phyloP scores from a whole-genome alignment of 1,140 invertebrate genomes.

The Rhynchophorus ferrugineus region DNA sequence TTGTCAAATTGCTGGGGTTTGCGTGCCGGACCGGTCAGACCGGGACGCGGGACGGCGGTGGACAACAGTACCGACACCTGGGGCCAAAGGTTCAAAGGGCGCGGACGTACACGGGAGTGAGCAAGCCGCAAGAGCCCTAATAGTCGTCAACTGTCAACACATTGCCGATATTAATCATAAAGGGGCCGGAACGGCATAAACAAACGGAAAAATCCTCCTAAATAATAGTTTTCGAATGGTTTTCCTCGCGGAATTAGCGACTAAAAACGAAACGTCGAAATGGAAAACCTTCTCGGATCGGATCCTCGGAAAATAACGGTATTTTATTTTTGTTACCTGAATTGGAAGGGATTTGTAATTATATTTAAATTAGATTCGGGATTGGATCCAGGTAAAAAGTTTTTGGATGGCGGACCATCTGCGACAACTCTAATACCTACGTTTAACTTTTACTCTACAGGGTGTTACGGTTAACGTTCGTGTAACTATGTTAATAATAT shows the following conservation, averaged over 20 bases:
- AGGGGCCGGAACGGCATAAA: slow-evolving; percentile 8
- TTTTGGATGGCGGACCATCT: neutral
- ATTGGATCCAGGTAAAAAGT: slow-evolving; percentile 14
- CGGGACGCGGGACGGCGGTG: too few species aligned
- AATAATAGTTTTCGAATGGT: neutral
- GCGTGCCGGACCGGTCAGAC: slow-evolving; percentile 23
- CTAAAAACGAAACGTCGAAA: too few species aligned
- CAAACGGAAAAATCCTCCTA: slow-evolving; percentile 1
- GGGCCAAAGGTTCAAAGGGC: slow-evolving; percentile 29
- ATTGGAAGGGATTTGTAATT: slow-evolving; percentile 22
- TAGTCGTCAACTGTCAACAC: slow-evolving; percentile 41
- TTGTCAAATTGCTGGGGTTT: slow-evolving; percentile 25
- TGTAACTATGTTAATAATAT: too few species aligned
- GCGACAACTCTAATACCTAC: neutral
- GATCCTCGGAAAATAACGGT: too few species aligned
- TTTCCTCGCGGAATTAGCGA: too few species aligned
- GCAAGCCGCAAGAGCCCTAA: slow-evolving; percentile 40
- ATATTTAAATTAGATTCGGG: slow-evolving; percentile 6
- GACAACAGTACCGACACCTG: slow-evolving; percentile 27
- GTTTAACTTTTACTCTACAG: too few species aligned
- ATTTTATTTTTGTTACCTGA: slow-evolving; percentile 36
- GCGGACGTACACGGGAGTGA: slow-evolving; percentile 38
- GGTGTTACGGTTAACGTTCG: too few species aligned
- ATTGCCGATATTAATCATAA: slow-evolving; percentile 42
- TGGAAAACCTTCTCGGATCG: too few species aligned